These are phyloP conservation scores for Ptilodon capucinus DNA, from an alignment of 2,888 invertebrate genomes.

Conservation along the genomic window DNA sequence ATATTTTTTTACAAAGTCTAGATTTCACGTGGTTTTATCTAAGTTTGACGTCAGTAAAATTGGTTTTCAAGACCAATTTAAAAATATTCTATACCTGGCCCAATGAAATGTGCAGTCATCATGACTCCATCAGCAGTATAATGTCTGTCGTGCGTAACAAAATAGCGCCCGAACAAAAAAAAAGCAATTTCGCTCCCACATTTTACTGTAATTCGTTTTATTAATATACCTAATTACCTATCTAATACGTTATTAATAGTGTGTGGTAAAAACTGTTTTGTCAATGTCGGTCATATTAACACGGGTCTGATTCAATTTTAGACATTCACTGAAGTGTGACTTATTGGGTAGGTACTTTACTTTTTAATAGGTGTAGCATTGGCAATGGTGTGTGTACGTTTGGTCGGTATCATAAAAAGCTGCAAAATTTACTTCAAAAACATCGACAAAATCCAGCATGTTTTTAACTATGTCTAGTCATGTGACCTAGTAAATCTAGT, in stretches of 20 bases:
- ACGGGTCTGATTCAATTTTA: not conserved
- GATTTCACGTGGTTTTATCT: not conserved
- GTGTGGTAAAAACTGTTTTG: constrained; percentile 1
- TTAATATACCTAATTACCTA: constrained; percentile 2
- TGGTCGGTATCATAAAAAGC: not conserved
- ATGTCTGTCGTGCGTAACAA: not conserved
- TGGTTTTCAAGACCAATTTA: not conserved
- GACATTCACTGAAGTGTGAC: constrained; percentile 1
- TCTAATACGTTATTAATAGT: not conserved
- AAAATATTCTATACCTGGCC: not conserved
- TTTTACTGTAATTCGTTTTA: constrained; percentile 1
- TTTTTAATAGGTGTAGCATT: not conserved
- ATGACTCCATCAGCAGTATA: not conserved
- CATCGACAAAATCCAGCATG: too few species aligned
- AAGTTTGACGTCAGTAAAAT: not conserved
- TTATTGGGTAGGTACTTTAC: not conserved
- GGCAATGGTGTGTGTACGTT: not conserved
- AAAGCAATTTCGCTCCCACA: not conserved
- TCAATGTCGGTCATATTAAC: not conserved
- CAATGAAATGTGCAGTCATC: not conserved
- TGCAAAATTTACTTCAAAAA: too few species aligned
- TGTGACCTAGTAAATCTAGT: too few species aligned
- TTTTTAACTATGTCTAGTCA: too few species aligned
- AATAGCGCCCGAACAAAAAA: not conserved
- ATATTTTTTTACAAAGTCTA: too few species aligned